Evolutionary conservation across 2,113 vertebrate species (phyloP), one percentile per base, ranked within the genome.

Genomic region (Sceloporus undulatus): DNA sequence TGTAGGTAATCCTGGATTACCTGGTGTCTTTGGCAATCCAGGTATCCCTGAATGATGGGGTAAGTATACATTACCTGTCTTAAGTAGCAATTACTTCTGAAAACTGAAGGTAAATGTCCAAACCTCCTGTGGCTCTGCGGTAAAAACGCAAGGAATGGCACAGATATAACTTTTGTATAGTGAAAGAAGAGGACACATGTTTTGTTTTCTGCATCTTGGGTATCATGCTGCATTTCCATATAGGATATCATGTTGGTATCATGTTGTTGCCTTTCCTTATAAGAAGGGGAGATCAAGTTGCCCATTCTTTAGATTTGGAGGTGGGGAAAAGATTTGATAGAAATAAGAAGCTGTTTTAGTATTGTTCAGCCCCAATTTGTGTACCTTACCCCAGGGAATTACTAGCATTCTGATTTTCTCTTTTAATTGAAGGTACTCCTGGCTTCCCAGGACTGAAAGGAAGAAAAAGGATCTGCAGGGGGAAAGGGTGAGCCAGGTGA

Each of bases 401-500:
- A 88, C 38, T 78, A 62, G 13, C 13, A 62, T 88, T 84, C 88
- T 84, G n/a, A 73, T 0, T 52, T 4, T 79, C 42, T 91, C 68
- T 89, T 90, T 66, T 62, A 38, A 52, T 42, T 87, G 2, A 74
- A 97, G 97, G 97, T 59, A 93, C 78, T 93, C 87, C 88, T 85
- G 97, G 97, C 76, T 93, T 92, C 16, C 93, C 95, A 84, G 97
- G 97, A 93, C 59, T 85, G 79, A 97, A 93, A 68, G 97, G 97
- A 13, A 56, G 83, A n/a, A 70, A 95, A 92, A 92, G 97, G 97
- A 3, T 82, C 68, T 56, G 83, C 83, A 13, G 97, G 97, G 90
- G 66, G 71, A 75, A 91, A 91, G 66, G 97, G 97, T 0, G 94
- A 96, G 7, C 84, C 25, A 79, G 97, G 97, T 81, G 90, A 95